Percentiles rank a stretch among this genome's conserved stretches.
Evolutionary conservation across 1,140 invertebrate genomes (phyloP).

Genomic region (Drosophila serrata): DNA sequence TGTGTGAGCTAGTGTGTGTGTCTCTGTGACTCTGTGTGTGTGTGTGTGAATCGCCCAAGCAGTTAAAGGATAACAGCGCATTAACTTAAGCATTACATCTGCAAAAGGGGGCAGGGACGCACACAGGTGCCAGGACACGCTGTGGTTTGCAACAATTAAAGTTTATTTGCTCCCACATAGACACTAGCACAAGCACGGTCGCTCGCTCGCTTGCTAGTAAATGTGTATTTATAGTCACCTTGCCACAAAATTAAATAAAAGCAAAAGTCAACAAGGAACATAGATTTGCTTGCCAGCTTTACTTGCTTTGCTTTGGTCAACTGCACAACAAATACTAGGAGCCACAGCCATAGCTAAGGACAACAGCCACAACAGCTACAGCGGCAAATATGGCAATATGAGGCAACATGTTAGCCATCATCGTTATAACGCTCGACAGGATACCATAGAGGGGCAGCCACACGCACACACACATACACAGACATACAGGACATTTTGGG

Average conservation of each 20-base stretch:
- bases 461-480: constrained; percentile 21
- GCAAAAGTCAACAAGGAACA: constrained; percentile 82
- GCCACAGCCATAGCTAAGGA: constrained; percentile 18
- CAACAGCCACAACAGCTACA: constrained; percentile 18
- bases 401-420: constrained; percentile 75
- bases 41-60: constrained; percentile 61
- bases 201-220: constrained; percentile 47
- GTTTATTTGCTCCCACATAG: constrained; percentile 76
- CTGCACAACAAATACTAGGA: constrained; percentile 67
- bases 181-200: constrained; percentile 21
- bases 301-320: constrained; percentile 72
- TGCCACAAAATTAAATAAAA: constrained; percentile 84
- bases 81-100: constrained; percentile 83
- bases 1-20: constrained; percentile 2
- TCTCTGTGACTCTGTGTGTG: constrained; percentile 9
- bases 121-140: constrained; percentile 74
- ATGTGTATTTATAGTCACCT: constrained; percentile 80
- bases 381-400: constrained; percentile 28
- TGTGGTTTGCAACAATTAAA: constrained; percentile 83
- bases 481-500: constrained; percentile 33
- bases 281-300: constrained; percentile 76
- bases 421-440: constrained; percentile 72
- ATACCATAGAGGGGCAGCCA: constrained; percentile 44
- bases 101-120: constrained; percentile 28
- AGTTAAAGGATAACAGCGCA: constrained; percentile 83